Evolutionary conservation across 1,140 invertebrate species (phyloP).

Genomic region (Epicauta chinensis): DNA sequence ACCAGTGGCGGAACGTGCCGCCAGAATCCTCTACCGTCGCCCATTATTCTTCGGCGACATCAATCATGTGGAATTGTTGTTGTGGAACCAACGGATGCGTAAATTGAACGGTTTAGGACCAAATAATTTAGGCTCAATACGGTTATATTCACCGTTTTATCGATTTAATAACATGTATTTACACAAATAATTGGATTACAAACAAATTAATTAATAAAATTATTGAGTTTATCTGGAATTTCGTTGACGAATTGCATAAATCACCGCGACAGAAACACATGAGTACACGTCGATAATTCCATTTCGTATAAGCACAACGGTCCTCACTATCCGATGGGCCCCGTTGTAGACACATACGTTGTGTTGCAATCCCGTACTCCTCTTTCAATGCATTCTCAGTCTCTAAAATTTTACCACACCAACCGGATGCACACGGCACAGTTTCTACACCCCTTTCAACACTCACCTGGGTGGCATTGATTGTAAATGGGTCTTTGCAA

Average conservation of each 20-base stretch:
- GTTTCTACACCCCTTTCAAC: slow-evolving; percentile 62
- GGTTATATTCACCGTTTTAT: slow-evolving; percentile 51
- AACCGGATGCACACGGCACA: slow-evolving; percentile 81
- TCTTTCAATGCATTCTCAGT: slow-evolving; percentile 63
- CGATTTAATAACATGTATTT: slow-evolving; percentile 28
- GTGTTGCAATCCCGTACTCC: slow-evolving; percentile 84
- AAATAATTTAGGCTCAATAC: slow-evolving; percentile 53
- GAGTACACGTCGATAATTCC: slow-evolving; percentile 72
- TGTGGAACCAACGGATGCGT: slow-evolving; percentile 54
- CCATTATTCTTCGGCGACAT: slow-evolving; percentile 56
- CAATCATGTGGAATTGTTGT: slow-evolving; percentile 53
- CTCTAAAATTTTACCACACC: slow-evolving; percentile 89
- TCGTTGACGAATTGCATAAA: slow-evolving; percentile 62
- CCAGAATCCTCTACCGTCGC: slow-evolving; percentile 32
- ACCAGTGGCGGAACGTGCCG: slow-evolving; percentile 25
- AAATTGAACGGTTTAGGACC: slow-evolving; percentile 49
- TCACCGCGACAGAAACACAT: slow-evolving; percentile 93
- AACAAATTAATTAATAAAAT: slow-evolving; percentile 12
- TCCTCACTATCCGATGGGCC: slow-evolving; percentile 83
- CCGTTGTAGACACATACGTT: slow-evolving; percentile 78
- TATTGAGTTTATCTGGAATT: slow-evolving; percentile 1
- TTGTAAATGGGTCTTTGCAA: slow-evolving; percentile 80
- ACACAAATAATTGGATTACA: slow-evolving; percentile 12
- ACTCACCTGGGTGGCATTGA: slow-evolving; percentile 66
- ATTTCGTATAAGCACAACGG: slow-evolving; percentile 76